These are phyloP conservation scores for Eospalax fontanierii DNA, from an alignment of 2,797 vertebrate species.

Conservation along the genomic window DNA sequence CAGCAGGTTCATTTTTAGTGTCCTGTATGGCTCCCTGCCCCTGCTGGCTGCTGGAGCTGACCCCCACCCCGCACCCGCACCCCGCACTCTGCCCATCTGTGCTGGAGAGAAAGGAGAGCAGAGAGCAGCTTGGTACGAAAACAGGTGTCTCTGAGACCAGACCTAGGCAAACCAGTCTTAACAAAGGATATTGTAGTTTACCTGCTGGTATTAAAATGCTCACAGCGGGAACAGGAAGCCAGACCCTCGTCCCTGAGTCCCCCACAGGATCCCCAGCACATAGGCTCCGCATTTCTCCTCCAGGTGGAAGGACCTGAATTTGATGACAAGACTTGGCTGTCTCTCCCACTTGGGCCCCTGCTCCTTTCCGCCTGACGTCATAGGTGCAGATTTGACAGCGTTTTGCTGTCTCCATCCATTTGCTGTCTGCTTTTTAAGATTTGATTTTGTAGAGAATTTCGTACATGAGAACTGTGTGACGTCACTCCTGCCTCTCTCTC, in stretches of 20 bases:
- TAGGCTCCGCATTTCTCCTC: no score
- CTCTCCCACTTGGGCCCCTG: no score
- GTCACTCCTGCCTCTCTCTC: no score
- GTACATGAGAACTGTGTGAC: no score
- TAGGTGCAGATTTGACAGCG: not conserved
- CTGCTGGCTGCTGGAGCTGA: not conserved
- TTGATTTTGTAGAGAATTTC: no score
- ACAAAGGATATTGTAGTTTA: not conserved
- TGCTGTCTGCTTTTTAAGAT: not conserved
- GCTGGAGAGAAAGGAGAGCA: not conserved
- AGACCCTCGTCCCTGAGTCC: not conserved
- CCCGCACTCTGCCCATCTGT: not conserved
- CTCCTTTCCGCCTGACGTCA: no score
- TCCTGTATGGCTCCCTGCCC: not conserved
- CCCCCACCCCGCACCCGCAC: no score
- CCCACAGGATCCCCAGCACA: not conserved
- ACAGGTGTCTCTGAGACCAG: not conserved
- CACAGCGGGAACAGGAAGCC: not conserved
- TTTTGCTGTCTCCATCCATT: not conserved
- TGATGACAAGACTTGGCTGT: no score
- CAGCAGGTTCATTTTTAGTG: not conserved
- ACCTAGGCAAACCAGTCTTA: not conserved
- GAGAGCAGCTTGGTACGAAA: no score
- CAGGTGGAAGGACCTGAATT: no score
- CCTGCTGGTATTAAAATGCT: not conserved